These are phyloP conservation scores for Siphonodentalium dalli DNA, from an alignment of 2,888 invertebrate species.

Conservation along the genomic window DNA sequence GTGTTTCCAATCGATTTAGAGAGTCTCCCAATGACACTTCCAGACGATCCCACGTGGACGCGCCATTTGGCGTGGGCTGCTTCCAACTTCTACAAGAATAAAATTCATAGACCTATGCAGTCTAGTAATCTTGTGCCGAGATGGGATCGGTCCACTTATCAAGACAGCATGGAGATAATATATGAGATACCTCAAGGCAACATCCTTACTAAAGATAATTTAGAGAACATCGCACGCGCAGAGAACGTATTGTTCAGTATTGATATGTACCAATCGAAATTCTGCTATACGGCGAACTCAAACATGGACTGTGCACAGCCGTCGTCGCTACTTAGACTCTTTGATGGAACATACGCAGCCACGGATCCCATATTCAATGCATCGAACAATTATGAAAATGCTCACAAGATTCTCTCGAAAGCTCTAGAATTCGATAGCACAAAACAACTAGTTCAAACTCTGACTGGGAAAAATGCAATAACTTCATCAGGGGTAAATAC, in stretches of 20 bases:
- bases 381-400: conserved; percentile 21
- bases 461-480: no score
- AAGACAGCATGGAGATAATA: conserved; percentile 35
- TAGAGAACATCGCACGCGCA: conserved; percentile 22
- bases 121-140: conserved; percentile 22
- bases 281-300: conserved; percentile 27
- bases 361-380: conserved; percentile 29
- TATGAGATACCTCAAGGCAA: conserved; percentile 28
- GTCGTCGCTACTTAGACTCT: conserved; percentile 33
- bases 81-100: conserved; percentile 9
- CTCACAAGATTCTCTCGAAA: conserved; percentile 30
- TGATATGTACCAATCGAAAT: conserved; percentile 21
- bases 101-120: conserved; percentile 27
- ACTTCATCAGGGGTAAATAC: conserved; percentile 8
- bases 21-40: conserved; percentile 32
- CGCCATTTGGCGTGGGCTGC: conserved; percentile 33
- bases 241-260: conserved; percentile 31
- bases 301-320: conserved; percentile 29
- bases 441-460: no score
- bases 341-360: conserved; percentile 36
- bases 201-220: conserved; percentile 24
- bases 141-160: conserved; percentile 29
- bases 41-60: conserved; percentile 29
- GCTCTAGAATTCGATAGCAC: conserved; percentile 35
- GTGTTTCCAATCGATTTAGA: conserved; percentile 38